Base-by-base conservation (phyloP, 2,797 vertebrate species). In the Microchirus variegatus region DNA sequence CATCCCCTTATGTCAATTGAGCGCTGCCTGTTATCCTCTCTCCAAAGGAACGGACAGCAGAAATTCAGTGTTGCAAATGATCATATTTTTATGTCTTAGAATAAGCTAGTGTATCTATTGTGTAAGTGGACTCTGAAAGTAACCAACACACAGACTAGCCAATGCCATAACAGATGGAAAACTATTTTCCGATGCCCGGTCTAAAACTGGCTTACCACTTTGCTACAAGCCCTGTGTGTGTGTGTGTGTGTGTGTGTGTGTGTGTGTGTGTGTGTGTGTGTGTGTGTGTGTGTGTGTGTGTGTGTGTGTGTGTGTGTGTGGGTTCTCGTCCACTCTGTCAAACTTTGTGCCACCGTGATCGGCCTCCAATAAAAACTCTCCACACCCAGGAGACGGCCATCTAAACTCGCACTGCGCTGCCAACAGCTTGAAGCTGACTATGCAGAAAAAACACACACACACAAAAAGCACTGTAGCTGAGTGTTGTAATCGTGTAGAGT, bases 351-450 rank as follows among this genome's bases (percentile, higher is more conserved):
- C 55, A 26, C 72, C 53, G 43, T 44, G 59, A 48, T 66, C 61
- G 37, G 66, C 70, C 64, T 73, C 58, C 56, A 67, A 72, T 58
- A 65, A 70, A 70, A 75, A 54, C 51, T 61, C 50, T 41, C 31
- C 53, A 44, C 53, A 60, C 46, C 60, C 51, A 45, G 11, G 41
- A 67, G 58, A 62, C 41, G 45, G 57, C 37, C 52, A 51, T 18
- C 22, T n/a, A 66, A 69, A 43, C 31, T 42, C 48, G 18, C 44
- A 47, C 59, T 62, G 70, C 41, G 42, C 41, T 75, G 72, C 70
- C 82, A 78, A 66, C 57, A 67, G 64, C 73, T 73, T 65, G 64
- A 63, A 81, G 48, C 75, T 69, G 57, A 81, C 69, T 59, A 55
- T 31, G 59, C 62, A 61, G n/a, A n/a, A 62, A 50, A 46, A 51